These are phyloP conservation scores for Chrysemys picta DNA, from an alignment of 2,113 vertebrate species.

Conservation along the genomic window DNA sequence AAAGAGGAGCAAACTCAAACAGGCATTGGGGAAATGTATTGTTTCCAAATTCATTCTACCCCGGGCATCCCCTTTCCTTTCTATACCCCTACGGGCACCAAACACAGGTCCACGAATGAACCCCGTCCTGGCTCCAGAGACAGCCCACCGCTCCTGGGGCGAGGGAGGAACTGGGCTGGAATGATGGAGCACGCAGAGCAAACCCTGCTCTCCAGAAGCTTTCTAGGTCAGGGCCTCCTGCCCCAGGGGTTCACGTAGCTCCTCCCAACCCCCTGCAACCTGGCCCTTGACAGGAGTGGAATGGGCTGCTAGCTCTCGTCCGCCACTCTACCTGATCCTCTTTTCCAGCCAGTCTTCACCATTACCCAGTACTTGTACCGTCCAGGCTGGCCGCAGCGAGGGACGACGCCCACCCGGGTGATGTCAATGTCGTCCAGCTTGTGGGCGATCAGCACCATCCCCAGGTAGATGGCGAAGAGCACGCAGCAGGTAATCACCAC, in stretches of 20 bases:
- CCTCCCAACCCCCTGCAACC: neutral
- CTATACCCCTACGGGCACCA: neutral
- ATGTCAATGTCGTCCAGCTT: conserved; percentile 84
- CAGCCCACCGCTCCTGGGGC: neutral
- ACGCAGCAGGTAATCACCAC: conserved; percentile 78
- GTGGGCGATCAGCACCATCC: conserved; percentile 80
- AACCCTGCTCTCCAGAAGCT: neutral
- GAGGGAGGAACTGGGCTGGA: neutral
- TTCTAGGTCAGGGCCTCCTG: neutral
- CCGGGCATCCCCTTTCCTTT: neutral
- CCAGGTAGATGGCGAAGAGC: conserved; percentile 78
- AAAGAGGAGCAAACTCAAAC: neutral
- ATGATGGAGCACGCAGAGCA: neutral
- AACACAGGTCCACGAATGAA: neutral
- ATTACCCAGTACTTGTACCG: conserved; percentile 82
- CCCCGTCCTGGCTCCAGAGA: neutral
- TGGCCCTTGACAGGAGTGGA: neutral
- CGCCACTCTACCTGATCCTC: conserved; percentile 76
- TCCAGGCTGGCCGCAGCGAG: conserved; percentile 80
- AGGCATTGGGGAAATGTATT: neutral
- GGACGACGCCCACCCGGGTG: conserved; percentile 73
- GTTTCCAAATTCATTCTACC: neutral
- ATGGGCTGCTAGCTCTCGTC: neutral
- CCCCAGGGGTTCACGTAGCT: neutral
- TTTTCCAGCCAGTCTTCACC: conserved; percentile 84